These are phyloP conservation scores for Ascaphus truei DNA, from an alignment of 2,113 vertebrate genomes.

Conservation along the genomic window DNA sequence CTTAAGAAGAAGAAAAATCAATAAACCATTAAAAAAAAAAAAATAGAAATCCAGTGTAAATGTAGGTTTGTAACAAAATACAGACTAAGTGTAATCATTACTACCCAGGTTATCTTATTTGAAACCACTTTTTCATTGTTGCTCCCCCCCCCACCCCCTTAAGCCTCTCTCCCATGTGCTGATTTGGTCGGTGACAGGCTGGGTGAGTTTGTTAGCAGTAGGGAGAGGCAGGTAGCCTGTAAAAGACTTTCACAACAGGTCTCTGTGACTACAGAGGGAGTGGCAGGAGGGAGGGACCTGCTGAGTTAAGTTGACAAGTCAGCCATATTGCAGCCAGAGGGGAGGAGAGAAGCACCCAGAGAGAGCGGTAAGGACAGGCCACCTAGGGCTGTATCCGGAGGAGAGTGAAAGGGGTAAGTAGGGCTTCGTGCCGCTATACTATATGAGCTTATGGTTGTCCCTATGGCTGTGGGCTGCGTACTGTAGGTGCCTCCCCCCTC, in stretches of 20 bases:
- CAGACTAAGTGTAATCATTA: too few species aligned
- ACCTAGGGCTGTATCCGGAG: neutral
- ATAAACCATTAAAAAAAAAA: too few species aligned
- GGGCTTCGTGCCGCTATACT: too few species aligned
- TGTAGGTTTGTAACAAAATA: too few species aligned
- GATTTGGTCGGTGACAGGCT: neutral
- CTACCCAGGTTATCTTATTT: too few species aligned
- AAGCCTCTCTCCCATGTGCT: too few species aligned
- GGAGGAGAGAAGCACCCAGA: constrained; percentile 32
- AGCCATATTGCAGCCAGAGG: constrained; percentile 59
- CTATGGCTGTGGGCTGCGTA: too few species aligned
- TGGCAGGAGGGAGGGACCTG: constrained; percentile 25
- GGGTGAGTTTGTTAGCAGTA: neutral
- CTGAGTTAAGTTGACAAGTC: constrained; percentile 34
- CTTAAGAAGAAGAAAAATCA: too few species aligned
- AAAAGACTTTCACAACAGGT: neutral
- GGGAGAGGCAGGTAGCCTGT: constrained; percentile 25
- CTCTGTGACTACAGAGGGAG: constrained; percentile 28
- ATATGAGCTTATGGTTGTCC: too few species aligned
- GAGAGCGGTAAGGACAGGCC: neutral
- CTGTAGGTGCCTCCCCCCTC: too few species aligned
- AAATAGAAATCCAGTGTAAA: too few species aligned
- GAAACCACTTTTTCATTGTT: too few species aligned
- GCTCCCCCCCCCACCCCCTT: neutral
- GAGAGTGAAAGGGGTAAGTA: neutral